A percentile compares a stretch with the other conserved stretches of the same genome.
These are phyloP conservation scores for Pogonus chalceus DNA, from an alignment of 1,140 invertebrate genomes.

Conservation along the genomic window DNA sequence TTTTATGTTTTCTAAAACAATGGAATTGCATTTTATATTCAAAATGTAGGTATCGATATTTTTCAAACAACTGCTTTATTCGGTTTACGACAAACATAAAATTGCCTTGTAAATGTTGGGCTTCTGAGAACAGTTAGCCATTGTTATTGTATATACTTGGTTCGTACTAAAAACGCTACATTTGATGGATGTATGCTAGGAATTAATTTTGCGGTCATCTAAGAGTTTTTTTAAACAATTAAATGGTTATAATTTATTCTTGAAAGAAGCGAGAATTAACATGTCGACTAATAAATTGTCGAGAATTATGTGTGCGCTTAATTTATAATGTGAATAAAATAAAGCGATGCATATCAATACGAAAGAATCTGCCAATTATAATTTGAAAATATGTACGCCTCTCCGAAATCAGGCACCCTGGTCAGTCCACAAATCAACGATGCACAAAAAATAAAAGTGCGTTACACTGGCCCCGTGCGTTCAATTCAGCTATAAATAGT, in stretches of 20 bases:
- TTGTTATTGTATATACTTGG: no score
- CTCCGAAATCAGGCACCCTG: slow-evolving; percentile 1
- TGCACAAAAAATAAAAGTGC: neutral
- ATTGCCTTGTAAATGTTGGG: neutral
- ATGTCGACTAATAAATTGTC: no score
- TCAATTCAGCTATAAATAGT: neutral
- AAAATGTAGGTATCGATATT: no score
- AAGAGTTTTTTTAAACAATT: no score
- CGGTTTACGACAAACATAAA: neutral
- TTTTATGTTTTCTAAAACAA: no score
- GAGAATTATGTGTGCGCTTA: no score
- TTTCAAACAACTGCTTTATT: neutral
- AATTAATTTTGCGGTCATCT: no score
- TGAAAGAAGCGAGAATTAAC: no score
- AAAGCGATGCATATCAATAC: neutral
- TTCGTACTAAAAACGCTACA: no score
- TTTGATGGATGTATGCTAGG: no score
- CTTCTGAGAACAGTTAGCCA: neutral
- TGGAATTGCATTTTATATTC: no score
- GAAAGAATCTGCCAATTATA: slow-evolving; percentile 1
- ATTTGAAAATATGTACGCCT: slow-evolving; percentile 3
- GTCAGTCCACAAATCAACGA: neutral
- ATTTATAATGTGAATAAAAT: neutral
- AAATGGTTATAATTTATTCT: no score
- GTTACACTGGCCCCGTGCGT: neutral